A percentile compares a stretch with the other conserved stretches of the same genome.
These are phyloP conservation scores for Hystrix brachyura DNA, from an alignment of 2,113 vertebrate genomes.

Conservation along the genomic window DNA sequence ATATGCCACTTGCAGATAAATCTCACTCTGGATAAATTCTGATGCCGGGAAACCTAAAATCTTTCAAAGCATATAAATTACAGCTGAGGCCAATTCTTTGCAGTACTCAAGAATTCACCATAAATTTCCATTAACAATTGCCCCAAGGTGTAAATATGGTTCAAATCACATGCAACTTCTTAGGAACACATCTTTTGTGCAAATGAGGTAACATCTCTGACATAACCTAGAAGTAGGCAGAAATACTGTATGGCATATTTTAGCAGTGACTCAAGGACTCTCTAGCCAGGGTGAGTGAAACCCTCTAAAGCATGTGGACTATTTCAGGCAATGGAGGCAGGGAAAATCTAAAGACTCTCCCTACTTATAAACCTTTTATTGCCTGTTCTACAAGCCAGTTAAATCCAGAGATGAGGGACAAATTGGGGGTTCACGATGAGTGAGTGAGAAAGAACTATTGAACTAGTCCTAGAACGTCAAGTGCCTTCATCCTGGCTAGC, in stretches of 20 bases:
- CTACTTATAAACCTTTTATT: not conserved
- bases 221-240: not conserved
- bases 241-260: not conserved
- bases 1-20: not conserved
- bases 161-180: constrained; percentile 1
- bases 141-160: not conserved
- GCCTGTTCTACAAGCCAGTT: not conserved
- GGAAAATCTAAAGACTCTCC: not conserved
- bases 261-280: not conserved
- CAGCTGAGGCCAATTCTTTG: not conserved
- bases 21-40: not conserved
- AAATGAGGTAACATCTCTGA: not conserved
- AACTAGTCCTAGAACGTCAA: not conserved
- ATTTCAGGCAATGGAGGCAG: not conserved
- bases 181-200: constrained; percentile 12
- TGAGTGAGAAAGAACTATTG: not conserved
- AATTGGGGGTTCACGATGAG: not conserved
- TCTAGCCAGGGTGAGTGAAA: not conserved
- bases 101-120: not conserved
- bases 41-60: not conserved
- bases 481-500: not conserved
- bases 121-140: not conserved
- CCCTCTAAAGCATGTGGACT: not conserved
- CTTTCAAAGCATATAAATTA: constrained; percentile 34
- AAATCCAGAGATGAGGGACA: not conserved